Evolutionary conservation across 2,888 invertebrate genomes (phyloP).

Genomic region (Imbricaverruca yamaguchii): DNA sequence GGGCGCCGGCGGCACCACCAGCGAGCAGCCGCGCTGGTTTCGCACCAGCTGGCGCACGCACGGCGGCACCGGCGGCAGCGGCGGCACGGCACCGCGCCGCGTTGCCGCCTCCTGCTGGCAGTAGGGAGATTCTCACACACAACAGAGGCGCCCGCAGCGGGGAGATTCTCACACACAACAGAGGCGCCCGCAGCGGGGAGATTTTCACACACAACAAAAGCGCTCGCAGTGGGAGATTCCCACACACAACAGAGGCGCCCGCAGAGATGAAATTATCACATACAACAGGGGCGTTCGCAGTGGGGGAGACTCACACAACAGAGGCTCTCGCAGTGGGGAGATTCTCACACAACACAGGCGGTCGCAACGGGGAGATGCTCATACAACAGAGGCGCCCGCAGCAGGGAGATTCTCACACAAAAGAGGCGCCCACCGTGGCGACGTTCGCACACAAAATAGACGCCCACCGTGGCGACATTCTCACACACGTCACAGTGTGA

Average conservation of each 20-base stretch:
- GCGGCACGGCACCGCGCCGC: not conserved
- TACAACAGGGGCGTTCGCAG: too few species aligned
- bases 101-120: not conserved
- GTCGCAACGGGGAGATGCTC: too few species aligned
- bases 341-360: too few species aligned
- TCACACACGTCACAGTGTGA: too few species aligned
- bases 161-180: not conserved
- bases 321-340: too few species aligned
- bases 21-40: constrained; percentile 11
- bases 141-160: not conserved
- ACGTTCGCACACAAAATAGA: too few species aligned
- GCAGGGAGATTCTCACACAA: too few species aligned
- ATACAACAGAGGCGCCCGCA: too few species aligned
- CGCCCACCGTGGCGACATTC: too few species aligned
- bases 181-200: not conserved
- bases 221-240: not conserved
- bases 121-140: not conserved
- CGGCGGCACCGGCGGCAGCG: not conserved
- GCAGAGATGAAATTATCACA: not conserved
- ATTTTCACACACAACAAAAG: not conserved
- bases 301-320: too few species aligned
- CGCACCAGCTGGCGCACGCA: constrained; percentile 3
- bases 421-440: too few species aligned
- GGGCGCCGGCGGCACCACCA: not conserved
- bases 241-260: not conserved